Evolutionary conservation across 2,113 vertebrate species (phyloP), one percentile per base, ranked within the genome.

Genomic region (Dissostichus mawsoni): DNA sequence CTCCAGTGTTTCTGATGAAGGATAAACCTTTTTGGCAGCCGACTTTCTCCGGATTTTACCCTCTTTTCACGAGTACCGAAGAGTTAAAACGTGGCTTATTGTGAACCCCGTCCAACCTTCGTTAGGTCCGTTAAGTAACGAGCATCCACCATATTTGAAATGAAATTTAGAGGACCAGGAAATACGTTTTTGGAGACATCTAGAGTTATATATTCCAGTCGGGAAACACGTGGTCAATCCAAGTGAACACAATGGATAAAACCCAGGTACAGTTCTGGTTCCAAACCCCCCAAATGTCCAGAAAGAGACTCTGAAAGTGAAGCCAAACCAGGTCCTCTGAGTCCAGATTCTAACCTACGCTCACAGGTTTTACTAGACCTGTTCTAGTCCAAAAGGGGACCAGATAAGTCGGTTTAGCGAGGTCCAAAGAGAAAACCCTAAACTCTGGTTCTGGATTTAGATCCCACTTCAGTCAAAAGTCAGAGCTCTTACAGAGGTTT

Each of bases 391-490:
- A 36, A 36, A 36, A 7, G 36, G 36, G 36, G 5, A 1, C 36
- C 36, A 36, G 25, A 25, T 25, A 25, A 25, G 25, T 25, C 25
- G 2, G 25, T 25, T 25, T 2, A 25, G 25, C 25, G 25, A 25
- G 36, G 11, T 78, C 62, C 64, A 53, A 36, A 63, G 16, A 59
- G 12, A 52, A 59, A 55, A 44, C 51, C 63, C 48, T 13, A 44
- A 62, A 50, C 20, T 10, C 47, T 10, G 66, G 56, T 12, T 78
- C 36, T 36, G 36, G n/a, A 51, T 70, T 77, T 13, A 29, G 23
- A 13, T 57, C n/a, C 3, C 50, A 3, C 47, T 25, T 25, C 25
- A 25, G 2, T 25, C 25, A 25, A 11, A 52, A 16, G 17, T 41
- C 9, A 4, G 41, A 86, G 44, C 10, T 36, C 1, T 7, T 7